A percentile compares a stretch with the other conserved stretches of the same genome.
Evolutionary conservation across 2,888 invertebrate species (phyloP).

Genomic region (Leptopilina syphax): DNA sequence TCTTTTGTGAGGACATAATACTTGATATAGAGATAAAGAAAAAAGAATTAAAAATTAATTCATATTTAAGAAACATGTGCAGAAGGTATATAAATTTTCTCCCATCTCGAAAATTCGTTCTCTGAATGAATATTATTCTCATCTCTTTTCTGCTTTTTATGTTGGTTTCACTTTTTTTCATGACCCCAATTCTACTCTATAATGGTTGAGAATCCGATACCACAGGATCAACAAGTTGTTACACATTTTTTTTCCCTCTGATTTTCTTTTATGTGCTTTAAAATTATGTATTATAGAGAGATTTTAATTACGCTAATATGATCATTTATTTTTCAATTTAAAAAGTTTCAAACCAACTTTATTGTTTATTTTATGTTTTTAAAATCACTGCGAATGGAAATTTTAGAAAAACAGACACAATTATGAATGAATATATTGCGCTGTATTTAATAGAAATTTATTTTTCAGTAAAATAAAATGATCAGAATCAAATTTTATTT

Average conservation of each 20-base stretch:
- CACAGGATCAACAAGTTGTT: constrained; percentile 38
- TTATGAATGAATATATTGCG: too few species aligned
- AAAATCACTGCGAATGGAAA: too few species aligned
- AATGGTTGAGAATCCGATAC: constrained; percentile 37
- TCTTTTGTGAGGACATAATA: too few species aligned
- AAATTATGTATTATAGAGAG: background rate
- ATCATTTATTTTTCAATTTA: background rate
- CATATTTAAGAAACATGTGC: too few species aligned
- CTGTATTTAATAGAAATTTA: too few species aligned
- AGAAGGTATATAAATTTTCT: background rate
- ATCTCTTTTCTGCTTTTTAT: constrained; percentile 29
- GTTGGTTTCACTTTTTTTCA: constrained; percentile 34
- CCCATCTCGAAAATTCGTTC: background rate
- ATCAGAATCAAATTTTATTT: too few species aligned
- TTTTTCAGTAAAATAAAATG: too few species aligned
- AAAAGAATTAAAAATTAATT: too few species aligned
- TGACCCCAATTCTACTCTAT: constrained; percentile 38
- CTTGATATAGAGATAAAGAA: too few species aligned
- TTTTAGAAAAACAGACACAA: too few species aligned
- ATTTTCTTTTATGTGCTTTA: background rate
- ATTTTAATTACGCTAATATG: background rate
- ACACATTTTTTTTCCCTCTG: constrained; percentile 23
- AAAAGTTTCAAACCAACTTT: background rate
- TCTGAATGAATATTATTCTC: constrained; percentile 38
- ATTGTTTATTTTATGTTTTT: too few species aligned